These are phyloP conservation scores for Rhinichthys klamathensis DNA, from an alignment of 2,113 vertebrate species.

Conservation along the genomic window DNA sequence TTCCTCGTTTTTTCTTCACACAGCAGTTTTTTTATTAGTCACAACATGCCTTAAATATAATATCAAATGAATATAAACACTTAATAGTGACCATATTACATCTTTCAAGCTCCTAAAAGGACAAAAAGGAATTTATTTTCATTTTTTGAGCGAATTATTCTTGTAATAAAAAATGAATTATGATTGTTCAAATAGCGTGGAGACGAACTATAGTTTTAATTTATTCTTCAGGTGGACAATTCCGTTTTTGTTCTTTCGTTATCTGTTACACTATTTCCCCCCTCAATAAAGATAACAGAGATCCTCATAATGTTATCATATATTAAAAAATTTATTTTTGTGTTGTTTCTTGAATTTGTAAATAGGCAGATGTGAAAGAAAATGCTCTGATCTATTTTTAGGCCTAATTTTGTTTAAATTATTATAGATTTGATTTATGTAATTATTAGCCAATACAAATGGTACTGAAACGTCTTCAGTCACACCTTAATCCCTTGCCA, in stretches of 20 bases:
- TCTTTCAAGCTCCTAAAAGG: neutral
- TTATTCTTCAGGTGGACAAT: constrained; percentile 4
- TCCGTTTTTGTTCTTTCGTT: neutral
- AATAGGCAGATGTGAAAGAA: constrained; percentile 54
- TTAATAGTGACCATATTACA: neutral
- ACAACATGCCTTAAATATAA: neutral
- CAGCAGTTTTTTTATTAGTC: neutral
- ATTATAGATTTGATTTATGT: constrained; percentile 67
- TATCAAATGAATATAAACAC: neutral
- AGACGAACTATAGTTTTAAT: neutral
- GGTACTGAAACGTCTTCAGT: constrained; percentile 62
- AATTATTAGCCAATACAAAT: constrained; percentile 64
- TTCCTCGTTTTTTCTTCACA: neutral
- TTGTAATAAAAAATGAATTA: too few species aligned
- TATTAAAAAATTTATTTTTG: constrained; percentile 34
- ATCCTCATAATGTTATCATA: constrained; percentile 34
- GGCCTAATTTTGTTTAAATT: constrained; percentile 72
- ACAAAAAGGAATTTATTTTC: too few species aligned
- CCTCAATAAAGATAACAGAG: constrained; percentile 20
- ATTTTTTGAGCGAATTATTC: too few species aligned
- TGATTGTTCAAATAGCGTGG: too few species aligned
- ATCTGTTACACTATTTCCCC: constrained; percentile 10
- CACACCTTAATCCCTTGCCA: constrained; percentile 26
- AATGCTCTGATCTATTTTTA: constrained; percentile 56
- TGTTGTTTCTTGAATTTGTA: constrained; percentile 40